phyloP scores from a whole-genome alignment of 30 jellyfish, hydroid and myxozoan genomes.

The Turritopsis rubra region DNA sequence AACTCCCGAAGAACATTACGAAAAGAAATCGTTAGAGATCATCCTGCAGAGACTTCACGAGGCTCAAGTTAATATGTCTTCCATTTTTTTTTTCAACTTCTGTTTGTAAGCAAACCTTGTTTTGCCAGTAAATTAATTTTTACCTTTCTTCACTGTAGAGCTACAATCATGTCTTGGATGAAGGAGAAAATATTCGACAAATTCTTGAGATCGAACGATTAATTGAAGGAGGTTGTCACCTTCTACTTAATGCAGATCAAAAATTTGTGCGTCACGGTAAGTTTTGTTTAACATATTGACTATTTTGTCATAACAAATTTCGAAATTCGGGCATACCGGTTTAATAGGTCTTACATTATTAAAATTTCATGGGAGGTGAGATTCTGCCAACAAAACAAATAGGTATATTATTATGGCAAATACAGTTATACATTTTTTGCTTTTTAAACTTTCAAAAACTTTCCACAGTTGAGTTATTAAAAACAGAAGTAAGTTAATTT shows the following conservation, averaged over 20 bases:
- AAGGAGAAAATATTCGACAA: constrained; percentile 79
- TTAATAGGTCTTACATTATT: too few relatives aligned
- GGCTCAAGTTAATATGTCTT: constrained; percentile 24
- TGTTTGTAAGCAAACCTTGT: too few relatives aligned
- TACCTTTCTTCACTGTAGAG: constrained; percentile 25
- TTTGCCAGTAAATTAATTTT: too few relatives aligned
- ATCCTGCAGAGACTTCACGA: constrained; percentile 66
- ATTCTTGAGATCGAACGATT: constrained; percentile 88
- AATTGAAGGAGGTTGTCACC: constrained; percentile 88
- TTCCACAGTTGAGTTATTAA: too few relatives aligned
- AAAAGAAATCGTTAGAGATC: constrained; percentile 43
- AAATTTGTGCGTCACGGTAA: constrained; percentile 82
- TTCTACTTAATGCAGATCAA: constrained; percentile 64
- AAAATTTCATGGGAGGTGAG: too few relatives aligned
- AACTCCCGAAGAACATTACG: constrained; percentile 65
- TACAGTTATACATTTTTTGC: too few relatives aligned
- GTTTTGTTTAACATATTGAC: not conserved
- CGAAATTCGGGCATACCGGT: too few relatives aligned
- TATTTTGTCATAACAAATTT: too few relatives aligned
- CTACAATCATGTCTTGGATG: constrained; percentile 66
- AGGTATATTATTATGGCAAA: too few relatives aligned
- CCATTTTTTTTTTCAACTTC: not conserved
- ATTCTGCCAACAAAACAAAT: too few relatives aligned
- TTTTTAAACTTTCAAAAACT: too few relatives aligned
- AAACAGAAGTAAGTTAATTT: too few relatives aligned